Evolutionary conservation across 2,113 vertebrate genomes (phyloP), one percentile per base, ranked within the genome.

Genomic region (Triplophysa siluroides): DNA sequence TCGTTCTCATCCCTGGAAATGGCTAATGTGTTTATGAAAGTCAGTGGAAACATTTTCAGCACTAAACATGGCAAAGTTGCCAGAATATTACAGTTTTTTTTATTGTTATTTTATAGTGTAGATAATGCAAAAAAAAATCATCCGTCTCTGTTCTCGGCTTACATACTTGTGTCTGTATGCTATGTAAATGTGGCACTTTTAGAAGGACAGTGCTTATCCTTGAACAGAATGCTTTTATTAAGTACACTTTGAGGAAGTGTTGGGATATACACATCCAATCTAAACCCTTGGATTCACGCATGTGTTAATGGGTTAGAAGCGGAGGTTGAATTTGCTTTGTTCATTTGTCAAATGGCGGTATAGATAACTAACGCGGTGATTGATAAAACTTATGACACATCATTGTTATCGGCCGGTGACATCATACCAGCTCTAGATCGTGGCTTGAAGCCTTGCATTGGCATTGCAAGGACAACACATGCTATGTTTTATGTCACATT

Each of bases 11-110:
- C 92, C 93, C 92, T 81, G 83, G 92, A 93, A 94, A 91, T 90
- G 89, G 91, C 93, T 94, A 91, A 88, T 87, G 91, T 91, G 89
- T 91, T 95, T 92, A 94, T 94, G 94, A 94, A 95, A 95, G 93
- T 91, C 90, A 73, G 0, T 85, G 90, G 91, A 93, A 93, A 92
- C 89, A 92, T 91, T 90, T 90, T 89, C 90, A 88, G 88, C 88
- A 85, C 88, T 81, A 63, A 66, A 79, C 14, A 26, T 58, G 89
- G 87, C 33, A 38, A 7, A 38, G 33, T 38, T 38, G 33, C 6
- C 33, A 38, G 33, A 7, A 38, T 38, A 38, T 38, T 38, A 38
- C 33, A 3, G 33, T 38, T 7, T 38, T 29, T 29, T 63, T 78
- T 67, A 78, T 72, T 81, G 80, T 82, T 50, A 84, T 72, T 52